Evolutionary conservation across 2,113 vertebrate genomes (phyloP).

Genomic region (Pterocles burchelli): DNA sequence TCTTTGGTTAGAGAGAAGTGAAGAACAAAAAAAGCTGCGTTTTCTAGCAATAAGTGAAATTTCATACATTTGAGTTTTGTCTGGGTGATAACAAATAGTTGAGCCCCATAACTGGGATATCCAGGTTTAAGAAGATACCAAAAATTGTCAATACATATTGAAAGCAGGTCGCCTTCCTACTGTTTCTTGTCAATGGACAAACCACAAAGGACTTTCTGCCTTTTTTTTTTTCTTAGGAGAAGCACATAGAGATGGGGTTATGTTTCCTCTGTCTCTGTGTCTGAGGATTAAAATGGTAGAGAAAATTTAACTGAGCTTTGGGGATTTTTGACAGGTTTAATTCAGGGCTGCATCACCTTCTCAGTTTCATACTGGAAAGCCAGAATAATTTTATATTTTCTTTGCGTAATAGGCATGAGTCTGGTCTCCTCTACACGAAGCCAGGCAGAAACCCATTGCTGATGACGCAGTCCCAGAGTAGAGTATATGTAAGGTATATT

Average conservation of each 20-base stretch:
- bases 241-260: background rate
- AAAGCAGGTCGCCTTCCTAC: background rate
- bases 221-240: background rate
- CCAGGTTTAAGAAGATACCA: background rate
- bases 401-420: background rate
- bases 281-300: background rate
- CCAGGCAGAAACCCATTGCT: background rate
- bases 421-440: background rate
- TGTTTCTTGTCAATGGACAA: background rate
- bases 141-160: background rate
- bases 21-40: background rate
- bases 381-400: background rate
- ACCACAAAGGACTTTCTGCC: background rate
- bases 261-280: background rate
- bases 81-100: background rate
- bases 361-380: background rate
- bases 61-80: background rate
- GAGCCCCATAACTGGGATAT: background rate
- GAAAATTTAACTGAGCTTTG: background rate
- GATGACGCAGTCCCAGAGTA: background rate
- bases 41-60: background rate
- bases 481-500: background rate
- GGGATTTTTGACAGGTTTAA: background rate
- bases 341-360: background rate
- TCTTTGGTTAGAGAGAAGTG: background rate